A percentile compares a stretch with the other conserved stretches of the same genome.
phyloP scores from a whole-genome alignment of 2,113 vertebrate genomes.

The Myotis yumanensis region DNA sequence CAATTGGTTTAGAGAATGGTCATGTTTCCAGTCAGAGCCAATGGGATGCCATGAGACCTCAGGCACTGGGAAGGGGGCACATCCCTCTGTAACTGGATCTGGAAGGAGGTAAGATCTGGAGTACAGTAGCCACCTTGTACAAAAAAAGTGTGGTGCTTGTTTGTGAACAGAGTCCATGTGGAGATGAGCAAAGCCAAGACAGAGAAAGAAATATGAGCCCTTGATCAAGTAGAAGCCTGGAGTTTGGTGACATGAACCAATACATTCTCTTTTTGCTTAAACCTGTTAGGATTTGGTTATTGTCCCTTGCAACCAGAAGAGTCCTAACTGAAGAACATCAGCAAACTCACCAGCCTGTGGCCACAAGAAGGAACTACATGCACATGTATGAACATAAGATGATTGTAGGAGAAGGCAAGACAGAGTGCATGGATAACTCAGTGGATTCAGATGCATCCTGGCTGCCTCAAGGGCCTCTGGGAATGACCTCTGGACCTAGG shows the following conservation, averaged over 20 bases:
- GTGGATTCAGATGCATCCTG: neutral
- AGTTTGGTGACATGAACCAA: neutral
- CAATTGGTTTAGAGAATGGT: neutral
- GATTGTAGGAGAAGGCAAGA: neutral
- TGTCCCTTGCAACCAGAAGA: neutral
- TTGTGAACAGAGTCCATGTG: neutral
- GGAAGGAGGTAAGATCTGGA: neutral
- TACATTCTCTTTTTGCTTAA: neutral
- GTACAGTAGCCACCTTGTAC: neutral
- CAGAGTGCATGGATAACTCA: fast-evolving
- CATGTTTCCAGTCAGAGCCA: neutral
- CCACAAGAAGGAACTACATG: fast-evolving
- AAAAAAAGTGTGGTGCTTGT: neutral
- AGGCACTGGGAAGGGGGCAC: neutral
- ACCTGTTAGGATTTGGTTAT: neutral
- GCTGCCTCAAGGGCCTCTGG: neutral
- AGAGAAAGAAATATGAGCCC: neutral
- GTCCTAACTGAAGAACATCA: too few species aligned
- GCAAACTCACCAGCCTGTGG: neutral
- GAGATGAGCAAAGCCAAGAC: neutral
- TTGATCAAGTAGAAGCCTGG: neutral
- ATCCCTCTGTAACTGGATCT: neutral
- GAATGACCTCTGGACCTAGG: neutral
- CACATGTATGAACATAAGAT: neutral
- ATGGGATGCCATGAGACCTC: neutral